Conservation (phyloP, 2,113 vertebrate genomes). For the Trematomus loennbergii region DNA sequence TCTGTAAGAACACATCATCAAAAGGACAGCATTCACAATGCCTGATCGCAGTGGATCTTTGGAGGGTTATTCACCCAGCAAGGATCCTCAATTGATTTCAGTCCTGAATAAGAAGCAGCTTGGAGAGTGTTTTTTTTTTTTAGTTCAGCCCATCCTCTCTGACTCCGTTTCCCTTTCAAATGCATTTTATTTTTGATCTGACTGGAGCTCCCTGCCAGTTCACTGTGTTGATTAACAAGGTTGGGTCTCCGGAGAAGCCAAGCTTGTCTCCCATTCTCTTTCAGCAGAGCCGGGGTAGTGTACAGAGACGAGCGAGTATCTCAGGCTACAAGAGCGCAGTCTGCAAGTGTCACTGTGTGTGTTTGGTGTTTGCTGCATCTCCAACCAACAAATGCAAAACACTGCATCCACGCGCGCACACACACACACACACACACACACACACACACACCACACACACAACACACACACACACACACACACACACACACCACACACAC, state of each 20-base stretch:
- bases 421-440: slow-evolving; percentile 17
- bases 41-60: slow-evolving; percentile 41
- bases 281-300: slow-evolving; percentile 73
- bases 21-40: slow-evolving; percentile 36
- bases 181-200: slow-evolving; percentile 83
- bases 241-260: slow-evolving; percentile 75
- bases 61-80: slow-evolving; percentile 44
- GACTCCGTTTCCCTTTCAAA: slow-evolving; percentile 71
- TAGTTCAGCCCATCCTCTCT: slow-evolving; percentile 67
- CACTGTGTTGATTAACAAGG: slow-evolving; percentile 86
- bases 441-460: too few species aligned
- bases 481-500: too few species aligned
- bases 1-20: slow-evolving; percentile 58
- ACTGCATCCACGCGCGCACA: slow-evolving; percentile 48
- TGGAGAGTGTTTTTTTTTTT: slow-evolving; percentile 52
- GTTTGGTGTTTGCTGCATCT: slow-evolving; percentile 36
- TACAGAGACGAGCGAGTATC: slow-evolving; percentile 61
- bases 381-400: slow-evolving; percentile 57
- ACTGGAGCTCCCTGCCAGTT: slow-evolving; percentile 79
- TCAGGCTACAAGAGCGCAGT: slow-evolving; percentile 60
- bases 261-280: slow-evolving; percentile 86
- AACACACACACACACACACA: too few species aligned
- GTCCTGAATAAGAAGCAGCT: slow-evolving; percentile 48
- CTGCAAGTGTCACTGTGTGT: slow-evolving; percentile 65
- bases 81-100: slow-evolving; percentile 55